phyloP scores from a whole-genome alignment of 2,888 invertebrate genomes.

The Mythimna ferrago region DNA sequence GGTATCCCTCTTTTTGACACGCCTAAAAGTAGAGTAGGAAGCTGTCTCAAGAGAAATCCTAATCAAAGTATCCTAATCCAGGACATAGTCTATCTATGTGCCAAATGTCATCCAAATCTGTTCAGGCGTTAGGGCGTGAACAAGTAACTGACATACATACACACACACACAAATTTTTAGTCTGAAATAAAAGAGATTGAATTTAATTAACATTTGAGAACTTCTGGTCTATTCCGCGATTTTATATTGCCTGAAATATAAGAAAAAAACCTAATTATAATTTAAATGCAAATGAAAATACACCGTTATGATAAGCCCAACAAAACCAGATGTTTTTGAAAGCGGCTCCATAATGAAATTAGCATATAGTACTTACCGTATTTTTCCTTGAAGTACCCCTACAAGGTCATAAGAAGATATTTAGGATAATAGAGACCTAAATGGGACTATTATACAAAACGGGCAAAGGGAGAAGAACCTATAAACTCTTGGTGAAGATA shows the following conservation, averaged over 20 bases:
- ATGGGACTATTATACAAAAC: constrained; percentile 15
- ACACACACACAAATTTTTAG: too few species aligned
- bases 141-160: too few species aligned
- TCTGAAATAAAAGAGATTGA: neutral
- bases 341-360: constrained; percentile 38
- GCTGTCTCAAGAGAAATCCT: too few species aligned
- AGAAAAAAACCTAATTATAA: constrained; percentile 18
- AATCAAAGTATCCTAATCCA: too few species aligned
- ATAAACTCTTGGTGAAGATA: neutral
- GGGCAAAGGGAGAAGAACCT: neutral
- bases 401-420: constrained; percentile 22
- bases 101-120: too few species aligned
- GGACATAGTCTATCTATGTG: too few species aligned
- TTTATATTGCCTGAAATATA: constrained; percentile 4
- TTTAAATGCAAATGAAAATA: constrained; percentile 28
- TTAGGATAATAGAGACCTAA: constrained; percentile 27
- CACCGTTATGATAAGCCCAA: constrained; percentile 31
- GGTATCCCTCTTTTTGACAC: too few species aligned
- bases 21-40: too few species aligned
- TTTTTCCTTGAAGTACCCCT: constrained; percentile 17
- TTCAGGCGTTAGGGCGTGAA: too few species aligned
- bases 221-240: neutral
- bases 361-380: constrained; percentile 25
- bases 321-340: constrained; percentile 44
- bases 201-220: neutral